Evolutionary conservation across 2,797 vertebrate genomes (phyloP), one percentile per base, ranked within the genome.

Genomic region (Cyprinella venusta): DNA sequence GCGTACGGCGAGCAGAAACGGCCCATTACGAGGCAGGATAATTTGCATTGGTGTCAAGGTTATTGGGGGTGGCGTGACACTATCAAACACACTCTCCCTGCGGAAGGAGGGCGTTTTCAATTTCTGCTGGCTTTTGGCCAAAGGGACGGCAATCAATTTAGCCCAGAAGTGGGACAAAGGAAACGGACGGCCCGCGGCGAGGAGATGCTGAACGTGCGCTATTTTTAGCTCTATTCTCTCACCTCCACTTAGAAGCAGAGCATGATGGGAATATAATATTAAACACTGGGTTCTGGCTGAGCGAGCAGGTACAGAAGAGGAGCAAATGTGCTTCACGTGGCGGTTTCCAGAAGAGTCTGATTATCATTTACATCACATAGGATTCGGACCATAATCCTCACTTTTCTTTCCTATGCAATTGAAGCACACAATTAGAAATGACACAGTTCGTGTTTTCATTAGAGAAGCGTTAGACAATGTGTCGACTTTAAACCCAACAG

Each of bases 181-280:
- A 91, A 93, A 93, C 80, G 88, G 91, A 89, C 90, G 92, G 91
- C 90, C 92, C 61, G 85, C 81, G 79, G 90, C 84, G 70, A 88
- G 86, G 91, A 5, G 83, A 24, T 1, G 77, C 79, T 6, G 88
- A 91, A 91, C 90, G 86, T 52, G 70, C 79, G 91, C 91, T 94
- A 93, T 94, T 95, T 95, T 94, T 92, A 94, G 93, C 79, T 89
- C 76, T 75, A 88, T 90, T 89, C 67, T 92, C 92, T 93, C 90
- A 92, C 91, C 89, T 93, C 90, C 91, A 89, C 90, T 89, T 75
- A 90, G 85, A 89, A 87, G 88, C 86, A 84, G 21, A 85, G 85
- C 83, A 88, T 90, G 89, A 91, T 91, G 91, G 81, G 92, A 94
- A 91, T 83, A 86, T 80, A 89, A 88, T 91, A 80, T 91, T 93